Percentiles rank a stretch among this genome's conserved stretches.
phyloP scores from a whole-genome alignment of 1,140 invertebrate species.

The Dinothrombium tinctorium region DNA sequence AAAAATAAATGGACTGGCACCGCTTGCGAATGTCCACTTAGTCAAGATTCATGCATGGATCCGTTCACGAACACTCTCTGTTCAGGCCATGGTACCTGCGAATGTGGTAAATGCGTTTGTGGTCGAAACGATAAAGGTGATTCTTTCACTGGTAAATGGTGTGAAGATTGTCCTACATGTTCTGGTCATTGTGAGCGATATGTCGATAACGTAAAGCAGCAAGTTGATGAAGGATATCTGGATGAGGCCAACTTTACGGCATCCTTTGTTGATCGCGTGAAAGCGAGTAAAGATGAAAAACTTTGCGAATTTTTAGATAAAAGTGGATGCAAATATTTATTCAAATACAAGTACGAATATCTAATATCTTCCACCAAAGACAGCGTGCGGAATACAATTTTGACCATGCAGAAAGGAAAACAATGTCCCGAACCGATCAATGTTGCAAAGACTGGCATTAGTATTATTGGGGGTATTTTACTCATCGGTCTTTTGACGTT shows the following conservation, averaged over 20 bases:
- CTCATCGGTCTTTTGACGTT: conserved; percentile 4
- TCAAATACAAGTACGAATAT: conserved; percentile 35
- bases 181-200: conserved; percentile 62
- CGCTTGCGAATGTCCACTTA: conserved; percentile 46
- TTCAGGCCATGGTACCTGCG: not conserved
- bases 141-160: conserved; percentile 23
- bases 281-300: conserved; percentile 14
- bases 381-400: too few species aligned
- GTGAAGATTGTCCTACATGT: conserved; percentile 83
- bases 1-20: conserved; percentile 33
- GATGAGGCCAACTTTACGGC: conserved; percentile 28
- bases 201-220: conserved; percentile 74
- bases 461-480: conserved; percentile 82
- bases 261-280: conserved; percentile 19
- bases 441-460: conserved; percentile 49
- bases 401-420: too few species aligned
- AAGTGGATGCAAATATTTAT: conserved; percentile 17
- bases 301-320: conserved; percentile 15
- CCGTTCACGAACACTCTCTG: not conserved
- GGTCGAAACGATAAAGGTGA: not conserved
- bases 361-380: too few species aligned
- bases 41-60: not conserved
- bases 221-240: conserved; percentile 54
- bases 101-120: conserved; percentile 4
- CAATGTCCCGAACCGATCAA: conserved; percentile 21